Evolutionary conservation across 1,140 invertebrate genomes (phyloP).

Genomic region (Yoshiicerus persimilis): DNA sequence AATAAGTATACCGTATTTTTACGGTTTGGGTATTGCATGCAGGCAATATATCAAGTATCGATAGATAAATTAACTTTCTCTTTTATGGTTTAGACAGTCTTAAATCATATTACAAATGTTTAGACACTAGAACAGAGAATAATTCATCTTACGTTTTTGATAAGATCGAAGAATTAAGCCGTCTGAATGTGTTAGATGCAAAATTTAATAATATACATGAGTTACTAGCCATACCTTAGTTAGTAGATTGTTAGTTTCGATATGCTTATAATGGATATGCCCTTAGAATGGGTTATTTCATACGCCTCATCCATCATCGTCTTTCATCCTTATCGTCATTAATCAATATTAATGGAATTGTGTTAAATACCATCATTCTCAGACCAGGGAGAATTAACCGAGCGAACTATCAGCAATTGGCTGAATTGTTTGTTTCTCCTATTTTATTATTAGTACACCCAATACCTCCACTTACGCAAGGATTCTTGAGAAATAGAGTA

Average conservation of each 20-base stretch:
- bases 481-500: too few species aligned
- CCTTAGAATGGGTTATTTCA: too few species aligned
- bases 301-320: conserved; percentile 26
- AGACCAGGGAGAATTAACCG: neutral
- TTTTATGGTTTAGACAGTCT: neutral
- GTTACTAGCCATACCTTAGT: neutral
- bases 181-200: neutral
- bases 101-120: neutral
- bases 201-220: neutral
- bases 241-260: too few species aligned
- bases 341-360: conserved; percentile 31
- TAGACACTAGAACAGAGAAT: neutral
- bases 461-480: neutral
- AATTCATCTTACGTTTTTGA: neutral
- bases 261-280: neutral
- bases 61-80: neutral
- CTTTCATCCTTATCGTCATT: conserved; percentile 28
- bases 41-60: neutral
- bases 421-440: neutral
- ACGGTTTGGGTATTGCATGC: neutral
- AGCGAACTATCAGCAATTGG: neutral
- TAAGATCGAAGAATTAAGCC: neutral
- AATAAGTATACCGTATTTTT: neutral
- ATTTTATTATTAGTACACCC: neutral
- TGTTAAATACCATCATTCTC: conserved; percentile 11